phyloP scores from a whole-genome alignment of 2,113 vertebrate species.

The Chaetorhynchus papuensis region DNA sequence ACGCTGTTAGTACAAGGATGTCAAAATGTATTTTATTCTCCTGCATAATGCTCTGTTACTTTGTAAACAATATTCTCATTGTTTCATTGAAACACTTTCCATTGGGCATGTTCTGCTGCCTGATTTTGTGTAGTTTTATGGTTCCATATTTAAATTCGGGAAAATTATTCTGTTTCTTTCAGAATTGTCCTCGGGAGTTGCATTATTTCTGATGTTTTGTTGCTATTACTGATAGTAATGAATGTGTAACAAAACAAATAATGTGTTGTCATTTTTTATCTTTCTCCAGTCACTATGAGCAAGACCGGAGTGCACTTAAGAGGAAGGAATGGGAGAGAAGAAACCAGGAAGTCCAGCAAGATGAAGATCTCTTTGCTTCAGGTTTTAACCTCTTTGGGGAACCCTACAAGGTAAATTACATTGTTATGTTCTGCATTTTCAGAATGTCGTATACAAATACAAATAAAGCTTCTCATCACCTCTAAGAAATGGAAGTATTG shows the following conservation, averaged over 20 bases:
- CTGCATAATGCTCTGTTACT: neutral
- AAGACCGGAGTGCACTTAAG: slow-evolving; percentile 91
- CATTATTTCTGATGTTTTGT: neutral
- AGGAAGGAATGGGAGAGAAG: slow-evolving; percentile 96
- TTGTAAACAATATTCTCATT: neutral
- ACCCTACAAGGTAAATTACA: slow-evolving; percentile 89
- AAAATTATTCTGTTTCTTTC: neutral
- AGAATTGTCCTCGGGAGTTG: neutral
- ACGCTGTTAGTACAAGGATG: neutral
- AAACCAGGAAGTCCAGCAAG: slow-evolving; percentile 96
- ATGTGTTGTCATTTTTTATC: slow-evolving; percentile 11
- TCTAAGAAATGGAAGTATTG: neutral
- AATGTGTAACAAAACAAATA: neutral
- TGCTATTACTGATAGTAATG: neutral
- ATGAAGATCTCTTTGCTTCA: slow-evolving; percentile 95
- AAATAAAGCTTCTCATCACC: neutral
- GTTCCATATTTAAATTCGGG: neutral
- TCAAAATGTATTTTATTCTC: neutral
- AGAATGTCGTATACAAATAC: neutral
- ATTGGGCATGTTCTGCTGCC: neutral
- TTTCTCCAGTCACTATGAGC: slow-evolving; percentile 89
- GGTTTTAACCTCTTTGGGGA: slow-evolving; percentile 98
- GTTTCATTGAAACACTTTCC: neutral
- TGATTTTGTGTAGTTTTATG: neutral
- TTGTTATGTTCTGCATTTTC: neutral